A percentile compares a stretch with the other conserved stretches of the same genome.
phyloP scores from a whole-genome alignment of 2,888 invertebrate genomes.

The Zygothrica quintamaculata region DNA sequence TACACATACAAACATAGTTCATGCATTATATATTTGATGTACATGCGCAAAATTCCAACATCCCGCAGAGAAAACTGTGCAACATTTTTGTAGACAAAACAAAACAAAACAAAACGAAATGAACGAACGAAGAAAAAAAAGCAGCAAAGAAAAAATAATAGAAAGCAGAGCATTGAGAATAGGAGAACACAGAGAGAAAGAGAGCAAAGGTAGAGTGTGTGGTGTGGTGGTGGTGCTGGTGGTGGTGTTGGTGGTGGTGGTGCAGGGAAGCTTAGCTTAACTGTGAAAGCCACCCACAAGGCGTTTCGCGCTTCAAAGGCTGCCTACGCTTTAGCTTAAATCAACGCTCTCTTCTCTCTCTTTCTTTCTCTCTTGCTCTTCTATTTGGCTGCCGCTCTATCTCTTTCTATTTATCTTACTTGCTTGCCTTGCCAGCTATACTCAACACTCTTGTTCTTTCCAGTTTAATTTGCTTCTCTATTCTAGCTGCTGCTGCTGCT shows the following conservation, averaged over 20 bases:
- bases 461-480: slow-evolving; percentile 15
- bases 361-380: slow-evolving; percentile 1
- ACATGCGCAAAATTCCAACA: slow-evolving; percentile 77
- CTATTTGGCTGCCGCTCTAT: too few relatives aligned
- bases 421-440: slow-evolving; percentile 27
- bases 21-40: slow-evolving; percentile 74
- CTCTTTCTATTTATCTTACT: slow-evolving; percentile 11
- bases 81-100: slow-evolving; percentile 70
- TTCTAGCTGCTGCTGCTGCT: too few relatives aligned
- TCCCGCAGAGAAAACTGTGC: slow-evolving; percentile 31
- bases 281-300: slow-evolving; percentile 34
- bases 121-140: slow-evolving; percentile 27
- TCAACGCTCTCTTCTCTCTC: slow-evolving; percentile 15
- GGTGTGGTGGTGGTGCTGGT: too few relatives aligned
- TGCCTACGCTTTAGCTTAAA: slow-evolving; percentile 47
- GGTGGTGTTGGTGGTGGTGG: too few relatives aligned
- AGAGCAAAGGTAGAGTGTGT: not conserved
- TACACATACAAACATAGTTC: slow-evolving; percentile 34
- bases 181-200: not conserved
- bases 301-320: slow-evolving; percentile 20
- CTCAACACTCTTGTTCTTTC: slow-evolving; percentile 57
- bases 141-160: slow-evolving; percentile 23
- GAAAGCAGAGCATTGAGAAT: slow-evolving; percentile 5
- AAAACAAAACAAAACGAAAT: slow-evolving; percentile 71
- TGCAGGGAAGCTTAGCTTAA: slow-evolving; percentile 40